Base-by-base conservation (phyloP, 2,888 invertebrate genomes). In the Chironomus riparius region DNA sequence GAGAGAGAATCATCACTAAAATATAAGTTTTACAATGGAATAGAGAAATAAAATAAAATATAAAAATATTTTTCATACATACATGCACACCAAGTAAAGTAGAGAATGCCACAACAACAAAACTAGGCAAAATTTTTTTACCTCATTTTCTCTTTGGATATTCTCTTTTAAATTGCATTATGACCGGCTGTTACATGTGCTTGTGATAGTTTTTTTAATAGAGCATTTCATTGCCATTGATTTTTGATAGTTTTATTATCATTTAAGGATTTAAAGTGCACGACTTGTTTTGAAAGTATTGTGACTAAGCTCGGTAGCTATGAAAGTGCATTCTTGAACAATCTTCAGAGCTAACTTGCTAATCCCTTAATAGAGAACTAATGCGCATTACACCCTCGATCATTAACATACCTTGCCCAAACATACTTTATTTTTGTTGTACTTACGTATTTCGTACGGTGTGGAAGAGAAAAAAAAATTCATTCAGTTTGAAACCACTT, bases 381-480 rank as follows among this genome's bases (percentile, higher is more conserved):
- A 56, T 38, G 38, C 38, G 38, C 38, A 38, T 38, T 38, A 38
- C 38, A 38, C 38, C 38, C 38, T 38, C 38, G 38, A 4, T 38
- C 38, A 38, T 10, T 38, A 38, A 10, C 38, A 38, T 38, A 38
- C 38, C 38, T 38, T 38, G 7, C 18, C 18, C 15, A 18, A 56
- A 56, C 15, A 56, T 18, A 56, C 56, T 38, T 38, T 38, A 68
- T 10, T 21, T 38, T 38, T 70, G 50, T 48, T 70, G 22, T 18
- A 38, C 38, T 38, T 38, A 21, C 50, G 70, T 70, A 50, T 22
- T 72, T 48, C 18, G 38, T 50, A 72, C 72, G 61, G 22, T 62
- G 72, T 13, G 13, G 21, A 28, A 62, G 61, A 73, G 38, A 56
- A 73, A 73, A 50, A 48, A 70, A 72, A 61, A 50, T 68, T 68